Conservation (phyloP, 2,797 vertebrate genomes). For the Miichthys miiuy region DNA sequence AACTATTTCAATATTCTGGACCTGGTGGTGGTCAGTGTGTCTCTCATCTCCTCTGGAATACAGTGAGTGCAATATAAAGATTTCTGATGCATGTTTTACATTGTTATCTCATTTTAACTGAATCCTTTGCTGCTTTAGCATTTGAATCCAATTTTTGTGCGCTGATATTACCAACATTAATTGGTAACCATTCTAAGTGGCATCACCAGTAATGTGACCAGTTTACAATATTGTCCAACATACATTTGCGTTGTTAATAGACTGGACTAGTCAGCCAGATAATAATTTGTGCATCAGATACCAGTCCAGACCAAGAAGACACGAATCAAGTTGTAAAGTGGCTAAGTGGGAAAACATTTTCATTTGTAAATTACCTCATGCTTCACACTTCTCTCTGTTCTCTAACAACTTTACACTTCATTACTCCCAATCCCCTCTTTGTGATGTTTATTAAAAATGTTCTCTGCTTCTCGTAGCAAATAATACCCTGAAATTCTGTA, state of each 20-base stretch:
- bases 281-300: conserved; percentile 27
- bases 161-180: not conserved
- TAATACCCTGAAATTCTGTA: conserved; percentile 68
- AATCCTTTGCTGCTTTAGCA: not conserved
- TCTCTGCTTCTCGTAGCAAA: conserved; percentile 65
- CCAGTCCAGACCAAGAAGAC: conserved; percentile 18
- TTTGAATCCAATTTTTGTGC: conserved; percentile 4
- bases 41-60: conserved; percentile 99
- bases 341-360: conserved; percentile 37
- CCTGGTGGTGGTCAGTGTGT: conserved; percentile 98
- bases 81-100: conserved; percentile 25
- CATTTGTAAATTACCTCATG: conserved; percentile 50
- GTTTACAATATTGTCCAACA: conserved; percentile 5
- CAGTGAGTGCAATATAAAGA: conserved; percentile 89
- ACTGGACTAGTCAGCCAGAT: conserved; percentile 20
- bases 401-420: conserved; percentile 65
- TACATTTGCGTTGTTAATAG: conserved; percentile 20
- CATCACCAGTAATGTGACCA: not conserved
- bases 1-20: conserved; percentile 99
- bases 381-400: conserved; percentile 57
- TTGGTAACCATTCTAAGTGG: not conserved
- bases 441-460: conserved; percentile 68
- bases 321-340: conserved; percentile 43
- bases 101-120: not conserved
- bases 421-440: conserved; percentile 56